Evolutionary conservation across 2,888 invertebrate species (phyloP).

Genomic region (Phortica okadai): DNA sequence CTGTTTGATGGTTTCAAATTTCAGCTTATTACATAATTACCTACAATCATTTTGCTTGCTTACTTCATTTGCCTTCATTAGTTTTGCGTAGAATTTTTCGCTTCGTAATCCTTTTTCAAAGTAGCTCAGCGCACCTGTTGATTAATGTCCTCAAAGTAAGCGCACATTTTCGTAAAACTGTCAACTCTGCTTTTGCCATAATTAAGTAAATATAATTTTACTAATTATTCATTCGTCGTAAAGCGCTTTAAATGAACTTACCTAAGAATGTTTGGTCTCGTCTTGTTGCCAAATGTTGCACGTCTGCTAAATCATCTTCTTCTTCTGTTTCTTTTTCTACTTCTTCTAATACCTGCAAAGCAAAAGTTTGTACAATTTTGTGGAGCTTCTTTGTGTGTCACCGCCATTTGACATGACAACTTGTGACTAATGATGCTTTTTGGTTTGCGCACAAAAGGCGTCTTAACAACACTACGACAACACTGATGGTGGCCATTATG

Average conservation of each 20-base stretch:
- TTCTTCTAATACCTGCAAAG: neutral
- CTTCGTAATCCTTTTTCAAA: neutral
- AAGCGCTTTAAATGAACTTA: neutral
- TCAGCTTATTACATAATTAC: too few species aligned
- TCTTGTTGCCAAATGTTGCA: too few species aligned
- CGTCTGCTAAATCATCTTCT: too few species aligned
- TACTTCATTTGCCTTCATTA: too few species aligned
- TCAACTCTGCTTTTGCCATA: neutral
- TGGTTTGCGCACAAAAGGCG: neutral
- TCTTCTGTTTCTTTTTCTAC: too few species aligned
- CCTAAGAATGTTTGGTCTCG: too few species aligned
- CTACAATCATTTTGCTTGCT: too few species aligned
- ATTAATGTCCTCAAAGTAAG: neutral
- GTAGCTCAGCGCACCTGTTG: neutral
- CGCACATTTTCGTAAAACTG: neutral
- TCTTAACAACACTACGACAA: too few species aligned
- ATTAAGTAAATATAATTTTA: neutral
- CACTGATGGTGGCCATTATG: too few species aligned
- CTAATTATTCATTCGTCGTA: neutral
- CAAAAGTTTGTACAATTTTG: neutral
- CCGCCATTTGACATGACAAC: conserved; percentile 15
- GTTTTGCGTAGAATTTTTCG: too few species aligned
- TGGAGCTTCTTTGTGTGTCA: neutral
- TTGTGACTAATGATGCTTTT: conserved; percentile 27
- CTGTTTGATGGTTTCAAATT: too few species aligned